Base-by-base conservation (phyloP, 1,140 invertebrate genomes). In the Drosophila pruinosa region DNA sequence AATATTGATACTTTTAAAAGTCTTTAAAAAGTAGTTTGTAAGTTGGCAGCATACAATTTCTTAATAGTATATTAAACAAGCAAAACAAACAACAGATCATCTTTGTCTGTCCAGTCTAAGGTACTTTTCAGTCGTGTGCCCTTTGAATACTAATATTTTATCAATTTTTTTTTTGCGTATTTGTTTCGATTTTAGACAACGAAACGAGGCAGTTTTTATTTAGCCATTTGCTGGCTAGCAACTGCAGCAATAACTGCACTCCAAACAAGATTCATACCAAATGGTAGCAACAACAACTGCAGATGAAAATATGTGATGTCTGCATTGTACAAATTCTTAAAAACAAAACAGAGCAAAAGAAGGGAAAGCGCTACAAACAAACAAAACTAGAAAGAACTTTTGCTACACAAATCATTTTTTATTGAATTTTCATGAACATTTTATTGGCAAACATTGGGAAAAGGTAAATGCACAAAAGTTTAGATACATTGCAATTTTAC, bases 381-480 rank as follows among this genome's bases (percentile, higher is more conserved):
- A 64, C 12, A 43, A 41, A 43, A 52, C n/a, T 21, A 24, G 26
- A 39, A 12, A 41, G 8, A 28, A 26, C 22, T 45, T 52, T 34
- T 59, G 73, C 65, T 62, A 48, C 81, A 86, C 81, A 86, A 86
- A 86, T 86, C 81, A 86, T 86, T 86, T 86, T 86, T 86, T 86
- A 86, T 86, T 86, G 81, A 86, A 86, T 86, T 86, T 86, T 78
- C 77, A 80, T 86, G 81, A 86, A 86, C 85, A 80, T 86, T 86
- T 86, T 81, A 86, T 86, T 86, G 81, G 81, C 74, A 80, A 75
- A 67, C 72, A 65, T 68, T 67, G 50, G 39, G 54, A 41, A 75
- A 61, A 85, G 80, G 81, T 86, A 86, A 86, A 86, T 85, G 76
- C 41, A 70, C 73, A 68, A 43, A 41, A 45, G 21, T 65, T 41